phyloP scores from a whole-genome alignment of 1,140 invertebrate species.

The Bombus sibiricus region DNA sequence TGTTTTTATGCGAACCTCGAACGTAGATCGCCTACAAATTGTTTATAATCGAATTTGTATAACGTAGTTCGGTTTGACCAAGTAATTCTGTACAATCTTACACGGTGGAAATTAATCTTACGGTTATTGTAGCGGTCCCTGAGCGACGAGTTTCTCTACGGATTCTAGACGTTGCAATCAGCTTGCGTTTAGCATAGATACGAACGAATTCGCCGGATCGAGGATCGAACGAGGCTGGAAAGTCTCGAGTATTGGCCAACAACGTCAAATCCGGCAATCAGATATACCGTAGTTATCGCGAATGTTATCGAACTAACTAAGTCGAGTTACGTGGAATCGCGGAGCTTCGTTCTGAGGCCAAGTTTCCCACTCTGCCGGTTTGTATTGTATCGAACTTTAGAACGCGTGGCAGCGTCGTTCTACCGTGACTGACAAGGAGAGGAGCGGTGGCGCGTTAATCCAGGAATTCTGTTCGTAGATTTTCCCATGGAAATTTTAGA shows the following conservation, averaged over 20 bases:
- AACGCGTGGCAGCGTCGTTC: not conserved
- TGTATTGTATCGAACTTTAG: constrained; percentile 10
- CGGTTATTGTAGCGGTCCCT: not conserved
- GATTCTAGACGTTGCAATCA: constrained; percentile 13
- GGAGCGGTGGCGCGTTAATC: not conserved
- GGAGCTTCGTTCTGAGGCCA: too few species aligned
- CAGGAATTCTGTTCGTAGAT: not conserved
- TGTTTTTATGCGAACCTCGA: too few species aligned
- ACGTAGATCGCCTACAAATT: too few species aligned
- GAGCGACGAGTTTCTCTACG: not conserved
- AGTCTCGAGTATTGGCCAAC: constrained; percentile 14
- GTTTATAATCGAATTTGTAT: too few species aligned
- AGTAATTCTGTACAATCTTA: too few species aligned
- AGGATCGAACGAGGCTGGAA: not conserved
- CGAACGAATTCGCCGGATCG: constrained; percentile 15
- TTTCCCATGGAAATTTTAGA: constrained; percentile 32
- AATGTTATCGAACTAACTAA: not conserved
- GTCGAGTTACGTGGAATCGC: not conserved
- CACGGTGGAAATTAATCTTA: not conserved
- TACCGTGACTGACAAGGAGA: not conserved
- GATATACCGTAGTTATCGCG: not conserved
- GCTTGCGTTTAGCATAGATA: not conserved
- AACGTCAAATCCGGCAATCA: constrained; percentile 21
- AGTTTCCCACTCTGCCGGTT: not conserved
- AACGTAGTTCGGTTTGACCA: too few species aligned